Evolutionary conservation across 1,140 invertebrate species (phyloP).

Genomic region (Solenopsis fugax): DNA sequence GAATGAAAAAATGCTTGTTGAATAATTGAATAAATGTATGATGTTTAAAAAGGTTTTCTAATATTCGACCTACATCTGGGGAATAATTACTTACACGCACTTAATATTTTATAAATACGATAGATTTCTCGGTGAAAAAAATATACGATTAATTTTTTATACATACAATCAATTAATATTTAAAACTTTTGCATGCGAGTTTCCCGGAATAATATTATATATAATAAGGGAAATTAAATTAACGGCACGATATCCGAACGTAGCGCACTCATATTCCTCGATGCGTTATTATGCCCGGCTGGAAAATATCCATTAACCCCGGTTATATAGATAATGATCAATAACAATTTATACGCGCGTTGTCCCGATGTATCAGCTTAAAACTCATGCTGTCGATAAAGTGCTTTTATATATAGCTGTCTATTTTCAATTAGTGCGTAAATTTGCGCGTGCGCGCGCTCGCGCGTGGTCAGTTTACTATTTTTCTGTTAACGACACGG

Average conservation of each 20-base stretch:
- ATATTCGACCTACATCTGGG: neutral
- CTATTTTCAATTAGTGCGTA: constrained; percentile 54
- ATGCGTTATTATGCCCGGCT: constrained; percentile 39
- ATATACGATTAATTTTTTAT: constrained; percentile 17
- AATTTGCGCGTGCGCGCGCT: constrained; percentile 25
- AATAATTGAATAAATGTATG: neutral
- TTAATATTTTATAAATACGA: neutral
- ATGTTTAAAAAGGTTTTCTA: neutral
- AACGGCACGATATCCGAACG: constrained; percentile 34
- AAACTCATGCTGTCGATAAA: constrained; percentile 56
- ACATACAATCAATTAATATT: constrained; percentile 36
- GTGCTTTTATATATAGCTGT: constrained; percentile 46
- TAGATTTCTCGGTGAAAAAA: neutral
- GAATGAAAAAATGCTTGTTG: neutral
- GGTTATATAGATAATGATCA: constrained; percentile 57
- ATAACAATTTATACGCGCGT: constrained; percentile 58
- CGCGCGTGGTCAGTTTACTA: constrained; percentile 1
- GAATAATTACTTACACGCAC: neutral
- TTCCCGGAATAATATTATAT: constrained; percentile 39
- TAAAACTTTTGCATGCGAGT: constrained; percentile 20
- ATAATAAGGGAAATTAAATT: constrained; percentile 46
- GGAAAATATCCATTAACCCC: constrained; percentile 61
- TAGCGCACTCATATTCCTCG: constrained; percentile 37
- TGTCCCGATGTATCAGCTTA: constrained; percentile 55
- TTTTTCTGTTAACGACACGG: constrained; percentile 30